These are phyloP conservation scores for Phataginus tricuspis DNA, from an alignment of 2,797 vertebrate genomes.

Conservation along the genomic window DNA sequence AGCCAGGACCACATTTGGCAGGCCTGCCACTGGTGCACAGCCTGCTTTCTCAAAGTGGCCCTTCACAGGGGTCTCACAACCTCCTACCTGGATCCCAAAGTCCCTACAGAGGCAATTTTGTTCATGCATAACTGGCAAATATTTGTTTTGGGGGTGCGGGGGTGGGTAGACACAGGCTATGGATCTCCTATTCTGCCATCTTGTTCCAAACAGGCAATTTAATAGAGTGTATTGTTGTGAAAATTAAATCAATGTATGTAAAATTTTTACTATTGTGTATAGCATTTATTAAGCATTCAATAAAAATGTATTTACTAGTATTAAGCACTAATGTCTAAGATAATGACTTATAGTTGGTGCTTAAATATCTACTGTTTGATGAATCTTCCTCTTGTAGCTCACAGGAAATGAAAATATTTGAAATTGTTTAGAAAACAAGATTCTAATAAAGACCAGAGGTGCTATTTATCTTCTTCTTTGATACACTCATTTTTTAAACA, in stretches of 20 bases:
- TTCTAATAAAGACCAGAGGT: neutral
- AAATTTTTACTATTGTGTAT: constrained; percentile 18
- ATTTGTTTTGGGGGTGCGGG: neutral
- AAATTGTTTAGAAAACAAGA: constrained; percentile 2
- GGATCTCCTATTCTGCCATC: neutral
- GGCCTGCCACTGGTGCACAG: neutral
- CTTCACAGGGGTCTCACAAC: neutral
- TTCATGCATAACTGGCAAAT: neutral
- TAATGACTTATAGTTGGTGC: neutral
- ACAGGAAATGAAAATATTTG: neutral
- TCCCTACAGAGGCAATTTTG: neutral
- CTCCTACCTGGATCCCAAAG: neutral
- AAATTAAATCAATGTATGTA: constrained; percentile 1
- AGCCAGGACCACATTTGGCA: neutral
- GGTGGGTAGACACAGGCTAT: neutral
- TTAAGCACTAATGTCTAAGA: neutral
- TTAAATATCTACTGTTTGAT: neutral
- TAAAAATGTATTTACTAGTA: neutral
- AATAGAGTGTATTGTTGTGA: neutral
- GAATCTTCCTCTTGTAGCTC: neutral
- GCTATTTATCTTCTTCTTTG: neutral
- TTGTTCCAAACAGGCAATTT: neutral
- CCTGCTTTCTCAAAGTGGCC: neutral
- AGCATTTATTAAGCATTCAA: neutral
- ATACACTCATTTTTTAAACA: neutral